phyloP scores from a whole-genome alignment of 2,888 invertebrate species.

The Geotrupes spiniger region DNA sequence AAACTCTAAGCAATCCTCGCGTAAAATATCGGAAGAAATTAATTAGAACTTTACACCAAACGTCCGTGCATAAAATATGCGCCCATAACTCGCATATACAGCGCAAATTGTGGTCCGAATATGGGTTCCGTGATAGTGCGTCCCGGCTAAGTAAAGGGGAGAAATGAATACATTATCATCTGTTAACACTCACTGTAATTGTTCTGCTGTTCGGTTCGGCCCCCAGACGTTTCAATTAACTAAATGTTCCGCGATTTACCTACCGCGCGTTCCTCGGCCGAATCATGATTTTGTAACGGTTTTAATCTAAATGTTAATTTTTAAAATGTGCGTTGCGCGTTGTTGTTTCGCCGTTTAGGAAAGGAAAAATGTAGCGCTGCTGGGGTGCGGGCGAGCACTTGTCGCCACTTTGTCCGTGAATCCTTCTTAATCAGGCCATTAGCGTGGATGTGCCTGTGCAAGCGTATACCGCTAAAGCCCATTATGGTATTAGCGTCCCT shows the following conservation, averaged over 20 bases:
- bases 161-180: slow-evolving; percentile 52
- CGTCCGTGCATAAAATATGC: background rate
- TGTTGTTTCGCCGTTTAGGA: slow-evolving; percentile 1
- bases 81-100: background rate
- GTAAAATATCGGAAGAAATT: too few species aligned
- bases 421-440: slow-evolving; percentile 53
- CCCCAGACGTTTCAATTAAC: slow-evolving; percentile 52
- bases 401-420: slow-evolving; percentile 45
- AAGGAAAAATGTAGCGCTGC: slow-evolving; percentile 20
- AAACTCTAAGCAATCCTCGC: too few species aligned
- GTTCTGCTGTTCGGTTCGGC: slow-evolving; percentile 46
- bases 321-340: background rate
- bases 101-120: slow-evolving; percentile 11
- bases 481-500: slow-evolving; percentile 50
- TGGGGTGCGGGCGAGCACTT: slow-evolving; percentile 21
- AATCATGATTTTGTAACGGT: slow-evolving; percentile 24
- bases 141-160: slow-evolving; percentile 32
- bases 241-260: slow-evolving; percentile 52
- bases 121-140: slow-evolving; percentile 25
- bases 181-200: slow-evolving; percentile 54
- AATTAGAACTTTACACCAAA: background rate
- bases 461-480: slow-evolving; percentile 47
- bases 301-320: slow-evolving; percentile 47
- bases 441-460: slow-evolving; percentile 47
- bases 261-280: slow-evolving; percentile 41